Evolutionary conservation across 2,113 vertebrate genomes (phyloP).

Genomic region (Campylomormyrus tamandua): DNA sequence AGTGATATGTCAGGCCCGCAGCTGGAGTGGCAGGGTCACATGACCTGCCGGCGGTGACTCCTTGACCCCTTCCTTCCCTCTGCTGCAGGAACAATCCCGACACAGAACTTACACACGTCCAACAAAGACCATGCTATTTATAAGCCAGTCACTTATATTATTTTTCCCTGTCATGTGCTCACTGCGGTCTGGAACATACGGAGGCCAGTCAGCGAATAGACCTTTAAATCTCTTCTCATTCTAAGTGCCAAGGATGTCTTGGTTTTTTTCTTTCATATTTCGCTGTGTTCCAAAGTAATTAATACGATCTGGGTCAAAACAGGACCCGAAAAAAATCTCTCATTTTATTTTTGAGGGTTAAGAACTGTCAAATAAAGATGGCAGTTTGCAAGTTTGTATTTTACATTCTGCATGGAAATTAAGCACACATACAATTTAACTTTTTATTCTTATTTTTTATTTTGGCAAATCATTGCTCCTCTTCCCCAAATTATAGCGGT

Average conservation of each 20-base stretch:
- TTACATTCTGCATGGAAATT: conserved; percentile 33
- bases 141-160: conserved; percentile 46
- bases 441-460: conserved; percentile 32
- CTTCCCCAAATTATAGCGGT: background rate
- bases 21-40: conserved; percentile 47
- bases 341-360: conserved; percentile 35
- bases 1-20: conserved; percentile 59
- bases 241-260: conserved; percentile 31
- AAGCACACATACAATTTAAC: conserved; percentile 39
- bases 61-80: conserved; percentile 50
- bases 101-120: conserved; percentile 47
- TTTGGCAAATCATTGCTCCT: conserved; percentile 28
- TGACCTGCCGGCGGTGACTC: conserved; percentile 62
- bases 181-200: conserved; percentile 11
- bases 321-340: conserved; percentile 47
- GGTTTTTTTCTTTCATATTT: conserved; percentile 58
- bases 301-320: conserved; percentile 60
- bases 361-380: conserved; percentile 47
- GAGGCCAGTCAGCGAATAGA: conserved; percentile 13
- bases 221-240: conserved; percentile 34
- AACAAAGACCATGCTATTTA: conserved; percentile 60
- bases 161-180: conserved; percentile 42
- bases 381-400: conserved; percentile 42
- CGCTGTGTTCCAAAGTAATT: conserved; percentile 49
- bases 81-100: background rate